Evolutionary conservation across 2,113 vertebrate genomes (phyloP), one percentile per base, ranked within the genome.

Genomic region (Clarias magur): DNA sequence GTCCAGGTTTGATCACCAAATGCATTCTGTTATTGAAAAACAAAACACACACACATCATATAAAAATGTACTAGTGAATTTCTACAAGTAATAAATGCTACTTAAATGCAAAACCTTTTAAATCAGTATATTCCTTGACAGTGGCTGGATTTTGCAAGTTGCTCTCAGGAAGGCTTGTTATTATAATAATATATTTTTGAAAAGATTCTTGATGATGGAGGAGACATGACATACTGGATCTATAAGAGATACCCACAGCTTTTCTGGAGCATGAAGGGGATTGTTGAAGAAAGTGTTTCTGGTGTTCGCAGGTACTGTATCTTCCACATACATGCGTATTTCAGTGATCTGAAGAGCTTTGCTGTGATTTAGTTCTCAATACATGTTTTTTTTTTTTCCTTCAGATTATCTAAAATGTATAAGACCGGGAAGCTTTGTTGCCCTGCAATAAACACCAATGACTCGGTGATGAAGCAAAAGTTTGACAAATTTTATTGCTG

Each of bases 401-500:
- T 4, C 90, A 99, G 98, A 90, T 93, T 99, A 84, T 97, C 98
- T 94, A 97, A 98, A 91, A 90, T 99, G 63, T 97, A 96, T n/a
- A 98, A 98, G 88, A 96, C 96, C 0, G 96, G 96, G 27, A 96
- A 94, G 82, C 95, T 99, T 59, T 97, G 96, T 23, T 95, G 98
- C 86, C 97, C 97, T 0, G 97, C 97, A 78, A 99, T 99, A 93
- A 99, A 99, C 3, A 96, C 98, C 86, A 99, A 98, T 0, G 97
- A 99, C 91, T 99, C 97, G 0, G 96, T 99, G 90, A 98, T 97
- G 60, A 99, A 99, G 88, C 98, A 99, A 94, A 99, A 98, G 88
- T 98, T 99, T 87, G 97, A 99, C 94, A 98, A 97, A 95, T 94
- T 98, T 2, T 99, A 99, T 93, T 97, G 97, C 93, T 98, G 97